Evolutionary conservation across 2,113 vertebrate genomes (phyloP).

Genomic region (Sturnira hondurensis): DNA sequence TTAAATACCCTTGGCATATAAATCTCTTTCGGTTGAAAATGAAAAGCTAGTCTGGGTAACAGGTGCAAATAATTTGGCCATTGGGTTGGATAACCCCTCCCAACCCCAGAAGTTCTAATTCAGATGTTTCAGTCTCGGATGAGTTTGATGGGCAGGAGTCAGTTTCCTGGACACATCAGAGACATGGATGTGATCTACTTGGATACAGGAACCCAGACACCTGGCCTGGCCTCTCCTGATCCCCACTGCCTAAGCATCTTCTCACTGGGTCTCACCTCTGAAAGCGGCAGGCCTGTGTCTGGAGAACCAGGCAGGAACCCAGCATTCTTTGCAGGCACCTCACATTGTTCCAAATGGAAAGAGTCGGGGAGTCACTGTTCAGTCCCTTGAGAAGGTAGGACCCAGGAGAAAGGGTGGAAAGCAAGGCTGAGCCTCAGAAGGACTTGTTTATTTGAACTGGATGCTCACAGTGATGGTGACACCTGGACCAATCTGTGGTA

Average conservation of each 20-base stretch:
- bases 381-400: neutral
- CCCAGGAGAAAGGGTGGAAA: neutral
- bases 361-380: neutral
- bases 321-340: neutral
- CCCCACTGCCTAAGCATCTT: neutral
- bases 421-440: neutral
- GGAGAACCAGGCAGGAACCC: neutral
- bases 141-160: neutral
- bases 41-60: slow-evolving; percentile 15
- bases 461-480: neutral
- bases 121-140: neutral
- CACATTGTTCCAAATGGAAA: neutral
- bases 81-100: neutral
- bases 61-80: slow-evolving; percentile 46
- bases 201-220: neutral
- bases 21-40: slow-evolving; percentile 28
- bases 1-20: slow-evolving; percentile 44
- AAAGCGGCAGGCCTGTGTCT: neutral
- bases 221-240: neutral
- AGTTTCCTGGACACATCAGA: neutral
- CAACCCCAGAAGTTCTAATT: neutral
- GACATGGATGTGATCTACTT: neutral
- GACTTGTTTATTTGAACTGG: neutral
- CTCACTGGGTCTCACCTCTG: neutral
- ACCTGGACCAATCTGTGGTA: neutral